Percentiles rank a stretch among this genome's conserved stretches.
phyloP scores from a whole-genome alignment of 2,888 invertebrate genomes.

The Lottia scabra region DNA sequence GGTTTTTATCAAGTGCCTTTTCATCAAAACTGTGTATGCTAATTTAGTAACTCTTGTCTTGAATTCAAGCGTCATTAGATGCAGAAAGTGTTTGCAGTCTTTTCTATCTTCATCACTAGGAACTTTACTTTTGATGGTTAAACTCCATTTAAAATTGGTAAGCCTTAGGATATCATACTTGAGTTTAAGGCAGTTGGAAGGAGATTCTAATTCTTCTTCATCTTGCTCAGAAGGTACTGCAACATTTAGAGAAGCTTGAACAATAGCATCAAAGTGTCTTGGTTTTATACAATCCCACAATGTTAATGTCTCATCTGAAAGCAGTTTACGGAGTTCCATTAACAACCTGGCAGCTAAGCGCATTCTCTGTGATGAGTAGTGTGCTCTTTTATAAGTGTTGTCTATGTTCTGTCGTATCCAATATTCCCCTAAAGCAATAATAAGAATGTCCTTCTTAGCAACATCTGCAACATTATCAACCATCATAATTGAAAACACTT shows the following conservation, averaged over 20 bases:
- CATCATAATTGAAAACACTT: background rate
- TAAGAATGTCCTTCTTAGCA: background rate
- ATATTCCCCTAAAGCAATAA: background rate
- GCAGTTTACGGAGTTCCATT: background rate
- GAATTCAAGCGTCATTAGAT: slow-evolving; percentile 21
- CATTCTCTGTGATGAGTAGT: background rate
- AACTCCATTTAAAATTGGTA: slow-evolving; percentile 14
- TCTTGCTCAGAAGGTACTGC: background rate
- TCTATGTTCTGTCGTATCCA: background rate
- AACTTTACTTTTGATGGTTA: background rate
- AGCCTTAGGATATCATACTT: slow-evolving; percentile 12
- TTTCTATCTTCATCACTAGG: background rate
- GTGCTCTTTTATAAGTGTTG: background rate
- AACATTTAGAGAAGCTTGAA: background rate
- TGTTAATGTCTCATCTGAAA: background rate
- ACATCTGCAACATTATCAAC: background rate
- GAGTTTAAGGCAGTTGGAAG: background rate
- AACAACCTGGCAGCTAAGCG: background rate
- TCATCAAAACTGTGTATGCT: slow-evolving; percentile 10
- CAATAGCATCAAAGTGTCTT: background rate
- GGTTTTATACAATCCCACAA: slow-evolving; percentile 2
- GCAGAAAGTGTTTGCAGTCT: slow-evolving; percentile 6
- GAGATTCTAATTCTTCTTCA: slow-evolving; percentile 3
- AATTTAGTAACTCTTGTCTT: slow-evolving; percentile 13
- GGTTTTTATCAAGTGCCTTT: background rate